phyloP scores from a whole-genome alignment of 2,888 invertebrate genomes.

The Heliconius cydno region DNA sequence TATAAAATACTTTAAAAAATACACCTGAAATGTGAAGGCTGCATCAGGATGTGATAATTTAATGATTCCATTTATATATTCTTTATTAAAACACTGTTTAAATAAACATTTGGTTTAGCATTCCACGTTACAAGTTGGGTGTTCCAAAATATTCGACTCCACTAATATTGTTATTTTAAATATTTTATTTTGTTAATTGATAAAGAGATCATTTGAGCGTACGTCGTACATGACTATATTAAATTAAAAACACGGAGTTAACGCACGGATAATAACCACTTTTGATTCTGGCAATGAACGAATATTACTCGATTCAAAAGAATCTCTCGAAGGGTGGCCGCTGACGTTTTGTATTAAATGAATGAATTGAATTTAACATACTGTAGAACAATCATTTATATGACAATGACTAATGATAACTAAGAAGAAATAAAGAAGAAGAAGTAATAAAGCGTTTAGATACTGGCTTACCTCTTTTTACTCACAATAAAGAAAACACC shows the following conservation, averaged over 20 bases:
- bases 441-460: slow-evolving; percentile 57
- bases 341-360: slow-evolving; percentile 7
- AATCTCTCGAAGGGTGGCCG: slow-evolving; percentile 25
- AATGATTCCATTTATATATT: neutral
- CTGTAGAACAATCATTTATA: slow-evolving; percentile 49
- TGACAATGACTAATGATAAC: slow-evolving; percentile 32
- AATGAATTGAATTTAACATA: neutral
- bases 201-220: slow-evolving; percentile 22
- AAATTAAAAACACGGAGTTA: slow-evolving; percentile 32
- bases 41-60: neutral
- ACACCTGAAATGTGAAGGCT: neutral
- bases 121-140: slow-evolving; percentile 7
- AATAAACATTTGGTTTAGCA: slow-evolving; percentile 8
- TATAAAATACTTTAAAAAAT: slow-evolving; percentile 2
- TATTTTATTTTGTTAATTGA: slow-evolving; percentile 23
- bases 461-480: slow-evolving; percentile 71
- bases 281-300: slow-evolving; percentile 27
- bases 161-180: slow-evolving; percentile 18
- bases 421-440: slow-evolving; percentile 47
- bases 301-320: slow-evolving; percentile 18
- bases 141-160: slow-evolving; percentile 10
- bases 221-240: slow-evolving; percentile 25
- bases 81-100: neutral
- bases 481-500: slow-evolving; percentile 81
- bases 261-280: slow-evolving; percentile 23